Percentiles rank a stretch among this genome's conserved stretches.
Evolutionary conservation across 2,888 invertebrate genomes (phyloP).

Genomic region (Syrphus vitripennis): DNA sequence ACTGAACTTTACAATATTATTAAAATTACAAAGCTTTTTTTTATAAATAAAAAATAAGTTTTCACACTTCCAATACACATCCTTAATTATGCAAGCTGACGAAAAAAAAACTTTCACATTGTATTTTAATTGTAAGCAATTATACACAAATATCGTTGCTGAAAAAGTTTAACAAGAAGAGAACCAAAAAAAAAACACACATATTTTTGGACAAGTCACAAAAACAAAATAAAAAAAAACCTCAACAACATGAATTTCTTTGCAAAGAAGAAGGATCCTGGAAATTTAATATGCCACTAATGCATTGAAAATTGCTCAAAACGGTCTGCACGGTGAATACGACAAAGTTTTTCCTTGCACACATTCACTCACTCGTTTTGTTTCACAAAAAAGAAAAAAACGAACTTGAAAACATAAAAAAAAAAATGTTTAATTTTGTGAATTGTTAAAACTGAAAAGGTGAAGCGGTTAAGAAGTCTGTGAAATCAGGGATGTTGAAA

Average conservation of each 20-base stretch:
- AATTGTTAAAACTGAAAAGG: slow-evolving; percentile 25
- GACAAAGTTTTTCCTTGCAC: slow-evolving; percentile 56
- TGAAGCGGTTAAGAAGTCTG: neutral
- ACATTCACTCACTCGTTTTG: neutral
- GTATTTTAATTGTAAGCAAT: slow-evolving; percentile 62
- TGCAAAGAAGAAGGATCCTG: slow-evolving; percentile 25
- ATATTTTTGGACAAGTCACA: slow-evolving; percentile 40
- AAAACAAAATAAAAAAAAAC: neutral
- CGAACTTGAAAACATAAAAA: neutral
- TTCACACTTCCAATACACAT: neutral
- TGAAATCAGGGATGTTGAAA: neutral
- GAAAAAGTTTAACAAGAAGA: neutral
- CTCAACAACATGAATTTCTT: slow-evolving; percentile 41
- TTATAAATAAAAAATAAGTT: neutral
- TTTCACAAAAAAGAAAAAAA: neutral
- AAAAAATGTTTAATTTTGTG: slow-evolving; percentile 37
- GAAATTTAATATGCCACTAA: slow-evolving; percentile 65
- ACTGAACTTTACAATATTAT: no score
- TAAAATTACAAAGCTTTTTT: no score
- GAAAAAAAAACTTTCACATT: slow-evolving; percentile 6
- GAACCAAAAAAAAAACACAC: slow-evolving; percentile 26
- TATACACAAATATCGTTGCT: slow-evolving; percentile 20
- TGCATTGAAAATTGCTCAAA: slow-evolving; percentile 60
- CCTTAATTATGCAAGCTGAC: neutral
- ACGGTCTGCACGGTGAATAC: slow-evolving; percentile 32